Evolutionary conservation across 2,797 vertebrate species (phyloP), one percentile per base, ranked within the genome.

Genomic region (Phataginus tricuspis): DNA sequence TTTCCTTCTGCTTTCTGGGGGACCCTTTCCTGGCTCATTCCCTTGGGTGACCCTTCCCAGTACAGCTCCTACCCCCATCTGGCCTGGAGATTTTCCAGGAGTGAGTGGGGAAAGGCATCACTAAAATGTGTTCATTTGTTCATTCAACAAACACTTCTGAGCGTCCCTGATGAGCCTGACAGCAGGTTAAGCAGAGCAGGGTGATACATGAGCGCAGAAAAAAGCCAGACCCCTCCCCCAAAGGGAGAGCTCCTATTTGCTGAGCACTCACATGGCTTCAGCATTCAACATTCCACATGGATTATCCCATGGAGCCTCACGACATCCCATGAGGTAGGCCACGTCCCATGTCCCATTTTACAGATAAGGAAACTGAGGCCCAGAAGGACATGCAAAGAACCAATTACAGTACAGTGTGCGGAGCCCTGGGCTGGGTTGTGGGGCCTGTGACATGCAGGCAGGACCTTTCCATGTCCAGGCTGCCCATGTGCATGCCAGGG

Each of bases 401-500:
- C 45, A 15, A 19, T 21, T 19, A 34, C 2, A 4, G 53, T 0
- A 8, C 42, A 37, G 53, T 0, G 37, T 27, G 25, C 2, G 0
- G 55, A 15, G 27, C 51, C 51, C 66, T 1, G 21, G 49, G 74
- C 1, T 0, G 42, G 39, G 15, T 23, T 9, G 8, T 0, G 49
- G 45, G 18, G 13, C 25, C 45, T 25, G 0, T 19, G 21, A 37
- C 2, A 2, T 3, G 63, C 0, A 4, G 49, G 3, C 2, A 53
- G 31, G 21, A 37, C 31, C 64, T 37, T 51, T 31, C 29, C 16
- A 2, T 25, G 27, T 45, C 16, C 3, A 0, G 45, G 37, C 7
- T 7, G 72, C n/a, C 53, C 12, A 0, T 0, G 0, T 1, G 5
- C 55, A 0, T 1, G 5, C 66, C 34, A 4, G 21, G 68, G 57